These are phyloP conservation scores for Chrysochloris asiatica DNA, from an alignment of 2,113 vertebrate species.

Conservation along the genomic window DNA sequence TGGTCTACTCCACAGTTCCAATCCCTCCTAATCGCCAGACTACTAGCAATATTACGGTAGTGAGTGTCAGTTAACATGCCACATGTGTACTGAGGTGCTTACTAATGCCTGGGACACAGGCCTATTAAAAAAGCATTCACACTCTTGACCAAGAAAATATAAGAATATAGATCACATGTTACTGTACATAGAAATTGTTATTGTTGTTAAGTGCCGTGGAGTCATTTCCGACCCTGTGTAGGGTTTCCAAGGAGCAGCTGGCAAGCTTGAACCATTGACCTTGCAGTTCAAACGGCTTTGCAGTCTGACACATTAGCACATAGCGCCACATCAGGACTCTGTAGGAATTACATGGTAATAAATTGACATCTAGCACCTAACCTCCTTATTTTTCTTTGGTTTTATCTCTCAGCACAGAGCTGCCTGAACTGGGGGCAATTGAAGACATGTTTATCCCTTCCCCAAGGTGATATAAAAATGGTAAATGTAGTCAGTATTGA, in stretches of 20 bases:
- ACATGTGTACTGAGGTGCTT: neutral
- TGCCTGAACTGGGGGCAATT: neutral
- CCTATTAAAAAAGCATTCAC: constrained; percentile 17
- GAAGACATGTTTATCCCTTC: constrained; percentile 6
- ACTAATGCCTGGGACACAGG: neutral
- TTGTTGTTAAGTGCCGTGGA: too few species aligned
- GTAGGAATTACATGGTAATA: constrained; percentile 57
- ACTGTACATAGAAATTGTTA: too few species aligned
- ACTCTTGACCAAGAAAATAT: constrained; percentile 30
- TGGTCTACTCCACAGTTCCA: neutral
- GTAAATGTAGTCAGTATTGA: constrained; percentile 56
- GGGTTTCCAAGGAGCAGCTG: too few species aligned
- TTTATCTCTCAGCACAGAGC: rapidly evolving
- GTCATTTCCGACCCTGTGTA: too few species aligned
- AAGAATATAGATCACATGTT: too few species aligned
- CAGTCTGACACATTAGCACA: too few species aligned
- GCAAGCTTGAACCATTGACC: too few species aligned
- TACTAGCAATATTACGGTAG: neutral
- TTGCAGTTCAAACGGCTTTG: too few species aligned
- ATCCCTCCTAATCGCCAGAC: neutral
- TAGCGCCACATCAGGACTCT: too few species aligned
- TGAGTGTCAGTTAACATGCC: neutral
- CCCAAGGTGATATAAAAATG: constrained; percentile 58
- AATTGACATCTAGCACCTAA: neutral
- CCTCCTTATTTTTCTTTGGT: neutral